Evolutionary conservation across 2,888 invertebrate species (phyloP).

Genomic region (Pyrrhia umbra): DNA sequence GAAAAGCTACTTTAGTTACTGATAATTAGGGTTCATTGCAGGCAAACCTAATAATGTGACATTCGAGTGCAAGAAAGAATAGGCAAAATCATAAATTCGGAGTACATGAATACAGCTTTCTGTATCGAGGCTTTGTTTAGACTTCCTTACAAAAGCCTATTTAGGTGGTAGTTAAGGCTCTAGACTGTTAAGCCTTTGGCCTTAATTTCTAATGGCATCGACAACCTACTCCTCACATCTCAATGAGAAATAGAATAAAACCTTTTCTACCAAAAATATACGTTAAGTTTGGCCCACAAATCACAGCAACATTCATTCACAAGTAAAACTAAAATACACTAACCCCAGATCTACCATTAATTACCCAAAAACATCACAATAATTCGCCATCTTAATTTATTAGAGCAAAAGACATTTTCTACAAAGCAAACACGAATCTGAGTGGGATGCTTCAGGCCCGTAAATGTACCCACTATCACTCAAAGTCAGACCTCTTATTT

Average conservation of each 20-base stretch:
- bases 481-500: conserved; percentile 85
- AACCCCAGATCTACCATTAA: conserved; percentile 56
- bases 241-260: too few relatives aligned
- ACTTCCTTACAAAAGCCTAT: not conserved
- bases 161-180: not conserved
- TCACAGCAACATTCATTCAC: conserved; percentile 11
- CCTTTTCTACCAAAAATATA: too few relatives aligned
- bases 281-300: too few relatives aligned
- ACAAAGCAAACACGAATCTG: conserved; percentile 76
- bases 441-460: conserved; percentile 69
- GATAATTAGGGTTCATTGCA: not conserved
- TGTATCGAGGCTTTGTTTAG: not conserved
- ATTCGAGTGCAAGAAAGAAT: too few relatives aligned
- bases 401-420: conserved; percentile 75
- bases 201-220: too few relatives aligned
- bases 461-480: conserved; percentile 80
- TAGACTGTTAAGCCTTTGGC: not conserved
- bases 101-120: not conserved
- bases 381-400: conserved; percentile 70
- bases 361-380: conserved; percentile 66
- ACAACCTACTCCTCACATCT: too few relatives aligned
- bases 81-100: too few relatives aligned
- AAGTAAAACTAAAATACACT: conserved; percentile 42
- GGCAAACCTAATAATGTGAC: too few relatives aligned
- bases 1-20: not conserved